Base-by-base conservation (phyloP, 2,797 vertebrate species). In the Sebastes aleutianus region DNA sequence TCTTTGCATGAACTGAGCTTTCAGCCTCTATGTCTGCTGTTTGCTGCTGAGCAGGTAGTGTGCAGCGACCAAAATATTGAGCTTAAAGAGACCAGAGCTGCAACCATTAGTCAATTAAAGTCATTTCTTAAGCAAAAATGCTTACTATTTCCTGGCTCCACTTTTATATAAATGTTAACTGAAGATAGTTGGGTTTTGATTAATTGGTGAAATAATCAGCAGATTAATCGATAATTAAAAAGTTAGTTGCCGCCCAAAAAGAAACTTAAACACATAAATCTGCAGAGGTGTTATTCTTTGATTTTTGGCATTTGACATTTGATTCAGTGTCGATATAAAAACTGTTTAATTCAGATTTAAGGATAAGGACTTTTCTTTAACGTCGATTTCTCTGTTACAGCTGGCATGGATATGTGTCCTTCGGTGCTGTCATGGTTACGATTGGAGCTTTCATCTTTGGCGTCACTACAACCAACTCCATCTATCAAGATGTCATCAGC, bases 371-470 rank as follows among this genome's bases (percentile, higher is more conserved):
- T 47, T 53, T 53, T 66, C 13, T 57, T 16, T 26, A n/a, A 61
- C 5, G 4, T 50, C 0, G 1, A 16, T 31, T 8, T 73, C 14
- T 87, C 39, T 68, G 53, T 70, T 64, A 26, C 90, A 99, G 98
- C 91, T 98, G 97, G 97, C 97, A 97, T 88, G 95, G 85, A 2
- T 85, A 96, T 90, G 95, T 99, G 74, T 58, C 89, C 85, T 97
- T 96, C 0, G 96, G 97, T n/a, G 93, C 97, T 32, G 88, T 96
- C 89, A 97, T 98, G 96, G 97, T 99, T 73, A 96, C 96, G 10
- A 86, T 97, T 0, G 98, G 98, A 88, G 95, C 96, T 0, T 99
- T 99, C 94, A 97, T 99, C 93, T 99, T 99, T 1, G 98, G 98
- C 83, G 97, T 99, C 92, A 99, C 97, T n/a, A 99, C 98, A 4